A percentile compares a stretch with the other conserved stretches of the same genome.
These are phyloP conservation scores for Perizoma flavofasciatum DNA, from an alignment of 2,888 invertebrate species.

Conservation along the genomic window DNA sequence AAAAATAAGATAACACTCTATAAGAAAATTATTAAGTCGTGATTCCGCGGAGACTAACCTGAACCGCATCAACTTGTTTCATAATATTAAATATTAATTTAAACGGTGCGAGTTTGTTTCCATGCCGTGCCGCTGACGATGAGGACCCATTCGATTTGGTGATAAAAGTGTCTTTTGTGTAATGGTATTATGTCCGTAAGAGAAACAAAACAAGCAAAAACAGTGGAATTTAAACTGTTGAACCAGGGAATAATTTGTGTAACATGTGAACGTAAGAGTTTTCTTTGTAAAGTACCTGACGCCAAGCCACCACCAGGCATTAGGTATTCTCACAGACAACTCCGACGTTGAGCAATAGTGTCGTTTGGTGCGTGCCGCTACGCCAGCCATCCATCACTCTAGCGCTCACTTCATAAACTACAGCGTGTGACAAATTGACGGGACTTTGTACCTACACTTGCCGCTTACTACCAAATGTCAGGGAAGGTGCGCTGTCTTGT, in stretches of 20 bases:
- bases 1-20: conserved; percentile 80
- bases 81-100: conserved; percentile 79
- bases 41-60: conserved; percentile 73
- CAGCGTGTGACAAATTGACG: conserved; percentile 56
- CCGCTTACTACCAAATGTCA: conserved; percentile 32
- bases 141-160: not conserved
- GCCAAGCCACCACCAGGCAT: conserved; percentile 44
- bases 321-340: conserved; percentile 57
- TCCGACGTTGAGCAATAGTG: conserved; percentile 74
- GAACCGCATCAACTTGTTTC: conserved; percentile 78
- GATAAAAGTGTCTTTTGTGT: too few relatives aligned
- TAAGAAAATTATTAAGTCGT: conserved; percentile 81
- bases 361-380: conserved; percentile 49
- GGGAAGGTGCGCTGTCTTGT: conserved; percentile 22
- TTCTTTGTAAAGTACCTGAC: conserved; percentile 10
- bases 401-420: conserved; percentile 61
- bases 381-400: conserved; percentile 65
- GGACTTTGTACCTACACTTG: conserved; percentile 37
- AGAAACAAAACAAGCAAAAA: too few relatives aligned
- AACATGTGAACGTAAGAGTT: not conserved
- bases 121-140: conserved; percentile 44
- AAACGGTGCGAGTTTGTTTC: conserved; percentile 60
- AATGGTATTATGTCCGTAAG: too few relatives aligned
- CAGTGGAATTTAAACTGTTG: too few relatives aligned
- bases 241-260: not conserved